Conservation (phyloP, 2,113 vertebrate species). For the Ctenomys sociabilis region DNA sequence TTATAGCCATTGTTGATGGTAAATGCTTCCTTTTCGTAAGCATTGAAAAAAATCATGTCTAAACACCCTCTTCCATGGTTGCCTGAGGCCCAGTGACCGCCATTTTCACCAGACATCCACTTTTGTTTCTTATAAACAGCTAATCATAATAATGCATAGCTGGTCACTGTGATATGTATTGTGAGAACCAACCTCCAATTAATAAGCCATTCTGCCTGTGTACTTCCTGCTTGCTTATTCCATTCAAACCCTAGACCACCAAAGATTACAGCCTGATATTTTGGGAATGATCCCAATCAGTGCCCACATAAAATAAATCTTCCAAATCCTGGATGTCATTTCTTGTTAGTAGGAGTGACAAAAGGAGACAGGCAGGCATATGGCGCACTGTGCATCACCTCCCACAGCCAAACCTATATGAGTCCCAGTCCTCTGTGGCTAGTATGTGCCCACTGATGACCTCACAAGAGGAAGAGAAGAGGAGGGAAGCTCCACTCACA, state of each 20-base stretch:
- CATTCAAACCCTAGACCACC: not conserved
- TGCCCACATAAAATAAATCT: not conserved
- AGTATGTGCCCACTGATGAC: no score
- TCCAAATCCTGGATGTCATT: not conserved
- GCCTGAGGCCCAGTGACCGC: constrained; percentile 52
- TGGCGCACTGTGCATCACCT: not conserved
- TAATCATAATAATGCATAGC: not conserved
- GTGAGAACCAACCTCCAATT: not conserved
- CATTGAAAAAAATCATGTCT: constrained; percentile 91
- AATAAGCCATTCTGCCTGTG: not conserved
- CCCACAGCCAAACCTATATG: not conserved
- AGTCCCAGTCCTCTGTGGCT: not conserved
- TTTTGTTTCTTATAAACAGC: no score
- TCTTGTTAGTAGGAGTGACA: not conserved
- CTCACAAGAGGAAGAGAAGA: not conserved
- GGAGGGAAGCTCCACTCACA: not conserved
- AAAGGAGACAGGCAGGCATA: not conserved
- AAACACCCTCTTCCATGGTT: constrained; percentile 90
- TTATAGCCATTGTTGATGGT: constrained; percentile 91
- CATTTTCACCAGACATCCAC: no score
- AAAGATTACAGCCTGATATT: not conserved
- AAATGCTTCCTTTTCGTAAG: constrained; percentile 94
- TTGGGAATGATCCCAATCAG: not conserved
- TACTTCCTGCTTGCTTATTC: not conserved
- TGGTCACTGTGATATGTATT: not conserved